Evolutionary conservation across 1,140 invertebrate species (phyloP), one percentile per base, ranked within the genome.

Genomic region (Wiebesia pumilae): DNA sequence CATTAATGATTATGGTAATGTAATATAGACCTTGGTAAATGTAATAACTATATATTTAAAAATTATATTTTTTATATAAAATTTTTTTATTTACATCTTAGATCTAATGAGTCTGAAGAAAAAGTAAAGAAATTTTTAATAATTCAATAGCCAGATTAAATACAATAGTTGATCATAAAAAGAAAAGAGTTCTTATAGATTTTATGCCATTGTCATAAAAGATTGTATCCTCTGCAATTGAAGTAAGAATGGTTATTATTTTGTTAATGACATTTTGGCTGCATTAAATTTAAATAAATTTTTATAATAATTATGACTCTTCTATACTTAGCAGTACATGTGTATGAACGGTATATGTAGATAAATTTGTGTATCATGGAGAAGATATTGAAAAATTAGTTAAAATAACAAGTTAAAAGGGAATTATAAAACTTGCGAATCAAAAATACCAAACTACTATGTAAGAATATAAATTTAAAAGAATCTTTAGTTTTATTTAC

Each of bases 281-380:
- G 27, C 47, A 58, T 35, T 27, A 43, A 16, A 1, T 67, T 35
- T 69, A 80, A 80, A 85, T 33, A 84, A 35, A 71, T 82, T 87
- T 69, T 79, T 89, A 96, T 93, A 95, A 96, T 92, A 92, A 47
- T 47, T 7, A 95, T 73, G 95, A 96, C 89, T 96, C 91, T 94
- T 83, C 89, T 93, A 75, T 88, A 90, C 14, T 94, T 95, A 88
- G 96, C 96, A n/a, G 92, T 95, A 4, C 95, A 96, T 54, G n/a
- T n/a, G n/a, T n/a, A n/a, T n/a, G n/a, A n/a, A n/a, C n/a, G n/a
- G n/a, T n/a, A n/a, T n/a, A n/a, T 91, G 93, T 97, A 7, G 96
- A 97, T 94, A 96, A 95, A 40, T 97, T 97, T 91, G 92, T 97
- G 3, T 97, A 96, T 93, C 95, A 95, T 90, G 95, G 96, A 88